Percentiles rank a stretch among this genome's conserved stretches.
These are phyloP conservation scores for Akabosia matsudoensis DNA, from an alignment of 1,140 invertebrate species.

Conservation along the genomic window DNA sequence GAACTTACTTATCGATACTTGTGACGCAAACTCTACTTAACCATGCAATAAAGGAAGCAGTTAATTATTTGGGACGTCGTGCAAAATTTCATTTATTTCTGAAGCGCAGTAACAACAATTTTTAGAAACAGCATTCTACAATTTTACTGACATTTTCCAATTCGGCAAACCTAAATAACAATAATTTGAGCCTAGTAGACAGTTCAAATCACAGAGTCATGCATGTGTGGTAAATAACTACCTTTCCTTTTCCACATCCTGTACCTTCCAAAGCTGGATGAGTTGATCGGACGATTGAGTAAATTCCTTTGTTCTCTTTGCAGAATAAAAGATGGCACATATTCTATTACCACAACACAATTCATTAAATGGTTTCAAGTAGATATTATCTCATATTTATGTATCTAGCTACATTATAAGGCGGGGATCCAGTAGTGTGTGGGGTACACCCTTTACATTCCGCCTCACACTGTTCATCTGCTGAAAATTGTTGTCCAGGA, in stretches of 20 bases:
- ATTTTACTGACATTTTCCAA: neutral
- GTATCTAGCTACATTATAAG: neutral
- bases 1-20: too few relatives aligned
- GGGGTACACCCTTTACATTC: conserved; percentile 3
- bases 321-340: neutral
- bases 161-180: neutral
- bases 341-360: neutral
- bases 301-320: neutral
- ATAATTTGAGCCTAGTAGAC: too few relatives aligned
- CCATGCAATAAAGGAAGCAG: too few relatives aligned
- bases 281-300: neutral
- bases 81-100: neutral
- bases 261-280: conserved; percentile 9
- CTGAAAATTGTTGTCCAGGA: neutral
- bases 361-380: too few relatives aligned
- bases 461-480: neutral
- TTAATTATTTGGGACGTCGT: too few relatives aligned
- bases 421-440: neutral
- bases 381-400: neutral
- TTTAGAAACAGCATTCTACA: neutral
- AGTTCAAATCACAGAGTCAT: neutral
- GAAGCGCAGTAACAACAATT: too few relatives aligned
- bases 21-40: too few relatives aligned
- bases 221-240: neutral
- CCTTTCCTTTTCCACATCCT: neutral